Evolutionary conservation across 2,113 vertebrate species (phyloP), one percentile per base, ranked within the genome.

Genomic region (Etheostoma cragini): DNA sequence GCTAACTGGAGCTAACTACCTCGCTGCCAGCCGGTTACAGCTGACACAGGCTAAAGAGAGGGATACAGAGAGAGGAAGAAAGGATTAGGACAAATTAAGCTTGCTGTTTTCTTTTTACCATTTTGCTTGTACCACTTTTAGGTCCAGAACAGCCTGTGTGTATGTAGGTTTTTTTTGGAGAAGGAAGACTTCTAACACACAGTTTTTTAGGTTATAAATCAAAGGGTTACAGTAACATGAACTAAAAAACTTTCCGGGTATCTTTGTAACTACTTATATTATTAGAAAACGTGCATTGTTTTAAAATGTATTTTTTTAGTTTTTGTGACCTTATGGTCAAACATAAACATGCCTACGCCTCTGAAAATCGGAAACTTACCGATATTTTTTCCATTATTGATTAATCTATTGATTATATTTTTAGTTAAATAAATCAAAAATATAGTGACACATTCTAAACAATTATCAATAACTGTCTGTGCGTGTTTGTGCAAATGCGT

Each of bases 41-140:
- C 95, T 96, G 96, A 95, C 97, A 96, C 95, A 96, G 96, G 94
- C 96, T 81, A 95, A 95, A 91, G 95, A 93, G 95, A 96, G 93
- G 94, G 87, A 85, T 68, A 72, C 83, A 85, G 72, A 71, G 78
- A 87, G 81, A 87, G 86, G 88, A 91, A 84, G 89, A 90, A 84
- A 78, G 87, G 92, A 94, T 94, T 92, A 93, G 89, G 68, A 62
- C 88, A 87, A 82, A 84, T 90, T 87, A 86, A 84, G 88, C 78
- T 76, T 60, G 67, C 85, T 79, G 82, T 85, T 89, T 88, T 88
- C 74, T 82, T 83, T 84, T 76, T 50, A 47, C 56, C 38, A 4
- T 84, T 88, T 85, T 83, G 61, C 74, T 81, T 80, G 78, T 22
- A 62, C 72, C 64, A 81, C 70, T 74, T 88, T 77, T 38, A 50